Evolutionary conservation across 92 coral and sea anemone species (phyloP).

Genomic region (Porites lobata): DNA sequence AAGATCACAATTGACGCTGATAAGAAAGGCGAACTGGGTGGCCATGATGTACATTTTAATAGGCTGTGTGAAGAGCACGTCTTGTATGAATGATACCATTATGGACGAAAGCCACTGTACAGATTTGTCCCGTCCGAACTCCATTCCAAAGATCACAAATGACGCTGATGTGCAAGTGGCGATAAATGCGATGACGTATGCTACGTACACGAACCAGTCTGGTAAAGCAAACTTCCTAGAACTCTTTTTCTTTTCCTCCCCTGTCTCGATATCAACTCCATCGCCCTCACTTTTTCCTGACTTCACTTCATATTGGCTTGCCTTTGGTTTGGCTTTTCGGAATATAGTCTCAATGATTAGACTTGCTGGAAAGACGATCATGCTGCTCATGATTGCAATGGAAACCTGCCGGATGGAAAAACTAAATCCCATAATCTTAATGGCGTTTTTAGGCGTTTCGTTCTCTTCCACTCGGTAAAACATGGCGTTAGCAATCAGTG

Average conservation of each 20-base stretch:
- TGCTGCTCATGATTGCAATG: constrained; percentile 81
- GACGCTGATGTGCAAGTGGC: constrained; percentile 64
- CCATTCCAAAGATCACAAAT: constrained; percentile 76
- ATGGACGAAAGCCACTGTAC: constrained; percentile 87
- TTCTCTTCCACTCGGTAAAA: constrained; percentile 57
- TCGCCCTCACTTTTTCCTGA: constrained; percentile 55
- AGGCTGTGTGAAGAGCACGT: constrained; percentile 88
- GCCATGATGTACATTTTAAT: constrained; percentile 87
- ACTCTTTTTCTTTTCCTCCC: constrained; percentile 21
- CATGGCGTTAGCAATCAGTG: constrained; percentile 91
- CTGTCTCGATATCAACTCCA: constrained; percentile 59
- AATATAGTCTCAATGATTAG: constrained; percentile 85
- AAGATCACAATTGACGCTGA: neutral
- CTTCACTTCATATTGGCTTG: constrained; percentile 32
- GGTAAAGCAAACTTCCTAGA: constrained; percentile 68
- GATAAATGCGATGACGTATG: constrained; percentile 73
- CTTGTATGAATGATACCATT: constrained; percentile 86
- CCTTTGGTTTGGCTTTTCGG: constrained; percentile 86
- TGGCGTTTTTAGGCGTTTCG: constrained; percentile 62
- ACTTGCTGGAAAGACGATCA: constrained; percentile 88
- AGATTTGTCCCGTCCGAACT: constrained; percentile 78
- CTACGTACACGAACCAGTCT: constrained; percentile 90
- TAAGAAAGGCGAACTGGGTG: constrained; percentile 84
- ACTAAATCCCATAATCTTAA: constrained; percentile 66
- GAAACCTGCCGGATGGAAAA: constrained; percentile 87